phyloP scores from a whole-genome alignment of 2,113 vertebrate genomes.

The Sialia sialis region DNA sequence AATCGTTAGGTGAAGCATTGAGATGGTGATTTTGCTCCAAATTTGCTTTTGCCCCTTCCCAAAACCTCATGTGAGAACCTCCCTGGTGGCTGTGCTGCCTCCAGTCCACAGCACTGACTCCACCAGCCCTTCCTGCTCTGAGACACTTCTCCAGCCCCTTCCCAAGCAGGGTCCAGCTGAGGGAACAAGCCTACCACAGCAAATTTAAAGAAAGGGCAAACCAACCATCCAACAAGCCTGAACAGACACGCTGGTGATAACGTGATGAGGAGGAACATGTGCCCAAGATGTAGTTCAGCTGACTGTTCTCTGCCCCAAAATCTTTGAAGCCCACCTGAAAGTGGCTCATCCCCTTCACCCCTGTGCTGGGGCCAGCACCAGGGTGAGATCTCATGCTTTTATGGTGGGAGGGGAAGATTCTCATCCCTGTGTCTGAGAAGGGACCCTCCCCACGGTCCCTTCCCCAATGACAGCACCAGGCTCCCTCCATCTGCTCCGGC shows the following conservation, averaged over 20 bases:
- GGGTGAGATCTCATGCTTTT: not conserved
- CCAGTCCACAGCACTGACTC: not conserved
- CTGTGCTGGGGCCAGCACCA: not conserved
- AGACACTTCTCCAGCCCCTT: not conserved
- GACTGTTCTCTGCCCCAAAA: not conserved
- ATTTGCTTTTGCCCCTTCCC: not conserved
- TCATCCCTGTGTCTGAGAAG: not conserved
- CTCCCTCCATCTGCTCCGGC: not conserved
- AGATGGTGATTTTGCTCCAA: not conserved
- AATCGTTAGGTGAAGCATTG: rapidly evolving
- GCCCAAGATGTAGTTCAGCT: not conserved
- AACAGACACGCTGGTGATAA: not conserved
- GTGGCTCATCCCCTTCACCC: not conserved
- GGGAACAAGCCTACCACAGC: not conserved
- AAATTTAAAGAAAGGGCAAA: not conserved
- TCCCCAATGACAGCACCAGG: not conserved
- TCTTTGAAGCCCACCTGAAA: not conserved
- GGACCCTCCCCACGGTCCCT: not conserved
- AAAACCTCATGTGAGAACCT: rapidly evolving
- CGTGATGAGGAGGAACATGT: not conserved
- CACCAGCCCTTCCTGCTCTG: not conserved
- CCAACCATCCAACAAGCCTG: not conserved
- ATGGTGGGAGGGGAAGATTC: not conserved
- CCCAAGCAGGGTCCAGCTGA: not conserved
- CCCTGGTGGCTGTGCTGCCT: not conserved